Evolutionary conservation across 2,888 invertebrate genomes (phyloP), one percentile per base, ranked within the genome.

Genomic region (Cosmopolites sordidus): DNA sequence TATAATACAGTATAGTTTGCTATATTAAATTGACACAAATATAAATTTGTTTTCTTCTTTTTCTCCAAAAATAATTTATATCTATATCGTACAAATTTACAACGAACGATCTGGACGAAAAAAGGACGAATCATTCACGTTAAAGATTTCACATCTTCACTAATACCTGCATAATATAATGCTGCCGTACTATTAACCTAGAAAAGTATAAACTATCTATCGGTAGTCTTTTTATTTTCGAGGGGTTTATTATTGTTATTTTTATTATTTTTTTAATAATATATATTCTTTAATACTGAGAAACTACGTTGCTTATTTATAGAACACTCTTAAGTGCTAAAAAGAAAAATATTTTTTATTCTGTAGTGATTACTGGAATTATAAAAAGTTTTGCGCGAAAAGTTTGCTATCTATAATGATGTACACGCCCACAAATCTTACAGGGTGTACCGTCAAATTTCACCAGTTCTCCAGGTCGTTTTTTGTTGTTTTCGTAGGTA

Each of bases 201-300:
- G 11, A 51, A 51, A 51, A 51, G 45, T 51, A 51, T 27, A 51
- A 51, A 45, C 51, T 51, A 51, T 42, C 45, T 45, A 45, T 44
- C 33, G 4, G 44, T 41, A 45, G 45, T 45, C 41, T 45, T 50
- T 30, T 16, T 17, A 16, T 30, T 27, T 6, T 27, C 27, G 11
- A 29, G 29, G 44, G 44, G 50, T 38, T 39, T 38, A 30, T 16
- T 38, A n/a, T 22, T 22, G 22, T 22, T 22, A 22, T 22, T 8
- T 6, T 5, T 37, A 37, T 14, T 37, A n/a, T 37, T n/a, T 6
- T 37, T 37, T 14, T 4, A 37, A 37, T 37, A 6, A 11, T 37
- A 4, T 6, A 11, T 37, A 5, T 12, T 37, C 14, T 37, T 37
- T 12, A 37, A 12, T 40, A 16, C 6, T 11, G n/a, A 38, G 14